Conservation (phyloP, 1,140 invertebrate genomes). For the Eupristina koningsbergeri region DNA sequence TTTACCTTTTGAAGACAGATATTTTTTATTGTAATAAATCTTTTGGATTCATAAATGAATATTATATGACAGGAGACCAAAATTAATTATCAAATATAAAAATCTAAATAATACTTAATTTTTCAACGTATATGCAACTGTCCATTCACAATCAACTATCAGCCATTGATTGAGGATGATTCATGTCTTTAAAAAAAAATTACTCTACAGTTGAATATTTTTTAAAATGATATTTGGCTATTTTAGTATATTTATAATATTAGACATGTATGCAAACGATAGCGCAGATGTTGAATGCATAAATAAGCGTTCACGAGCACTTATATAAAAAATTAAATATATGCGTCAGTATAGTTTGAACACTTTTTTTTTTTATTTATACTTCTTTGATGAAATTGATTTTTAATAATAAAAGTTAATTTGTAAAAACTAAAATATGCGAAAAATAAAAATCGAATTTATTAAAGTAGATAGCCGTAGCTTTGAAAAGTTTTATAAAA, state of each 20-base stretch:
- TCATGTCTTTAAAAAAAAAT: constrained; percentile 8
- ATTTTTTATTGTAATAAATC: background rate
- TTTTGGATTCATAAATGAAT: constrained; percentile 12
- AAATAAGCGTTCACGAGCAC: too few relatives aligned
- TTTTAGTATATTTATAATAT: background rate
- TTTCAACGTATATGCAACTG: background rate
- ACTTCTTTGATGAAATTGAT: background rate
- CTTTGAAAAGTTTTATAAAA: too few relatives aligned
- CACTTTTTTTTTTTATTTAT: background rate
- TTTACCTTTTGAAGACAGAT: background rate
- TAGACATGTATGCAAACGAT: too few relatives aligned
- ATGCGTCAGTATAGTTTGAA: background rate
- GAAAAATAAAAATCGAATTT: too few relatives aligned
- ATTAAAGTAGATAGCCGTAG: too few relatives aligned
- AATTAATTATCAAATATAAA: background rate
- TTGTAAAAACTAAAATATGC: too few relatives aligned
- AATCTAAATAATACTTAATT: background rate
- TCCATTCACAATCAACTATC: constrained; percentile 38
- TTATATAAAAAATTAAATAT: background rate
- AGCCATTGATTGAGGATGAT: constrained; percentile 50
- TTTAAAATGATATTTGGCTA: constrained; percentile 29
- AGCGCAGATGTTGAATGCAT: background rate
- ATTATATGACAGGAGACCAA: background rate
- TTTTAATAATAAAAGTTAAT: too few relatives aligned
- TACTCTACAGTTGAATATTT: constrained; percentile 29